Base-by-base conservation (phyloP, 2,797 vertebrate species). In the Macropodus opercularis region DNA sequence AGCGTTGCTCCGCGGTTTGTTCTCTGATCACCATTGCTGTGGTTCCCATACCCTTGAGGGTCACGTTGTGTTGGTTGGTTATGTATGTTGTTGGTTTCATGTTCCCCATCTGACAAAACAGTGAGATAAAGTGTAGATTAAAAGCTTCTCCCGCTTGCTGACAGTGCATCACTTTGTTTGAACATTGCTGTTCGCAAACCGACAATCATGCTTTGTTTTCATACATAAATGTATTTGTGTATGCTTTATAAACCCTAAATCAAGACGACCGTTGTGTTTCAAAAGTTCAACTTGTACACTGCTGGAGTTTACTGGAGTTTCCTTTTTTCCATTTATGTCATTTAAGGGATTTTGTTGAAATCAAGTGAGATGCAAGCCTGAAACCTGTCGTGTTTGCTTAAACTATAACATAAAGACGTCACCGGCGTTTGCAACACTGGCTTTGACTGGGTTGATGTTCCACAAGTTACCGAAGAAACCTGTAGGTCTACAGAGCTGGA, bases 381-480 rank as follows among this genome's bases (percentile, higher is more conserved):
- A 26, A 68, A 47, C 8, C 23, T 60, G 7, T 43, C 3, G n/a
- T 52, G 39, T 31, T 24, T 52, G 6, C 14, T 40, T 21, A 23
- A 13, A 6, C 18, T 9, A 12, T n/a, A 32, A 23, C 1, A n/a
- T n/a, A n/a, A n/a, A n/a, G n/a, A n/a, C n/a, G n/a, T n/a, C n/a
- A n/a, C n/a, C n/a, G n/a, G n/a, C n/a, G n/a, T n/a, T n/a, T n/a
- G n/a, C 35, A 64, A 18, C 14, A 42, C 51, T 67, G 55, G 43
- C 17, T 79, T 67, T 72, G 60, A 66, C 8, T 62, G 56, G 47
- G 74, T 59, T 55, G 60, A 49, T 46, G 27, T 11, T 63, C 23
- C 36, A 18, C 15, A 12, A 27, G 36, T 41, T 7, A 38, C 38
- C 34, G 18, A n/a, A 50, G 39, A 43, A 27, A n/a, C n/a, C n/a